These are phyloP conservation scores for Gortyna flavago DNA, from an alignment of 2,888 invertebrate species.

Conservation along the genomic window DNA sequence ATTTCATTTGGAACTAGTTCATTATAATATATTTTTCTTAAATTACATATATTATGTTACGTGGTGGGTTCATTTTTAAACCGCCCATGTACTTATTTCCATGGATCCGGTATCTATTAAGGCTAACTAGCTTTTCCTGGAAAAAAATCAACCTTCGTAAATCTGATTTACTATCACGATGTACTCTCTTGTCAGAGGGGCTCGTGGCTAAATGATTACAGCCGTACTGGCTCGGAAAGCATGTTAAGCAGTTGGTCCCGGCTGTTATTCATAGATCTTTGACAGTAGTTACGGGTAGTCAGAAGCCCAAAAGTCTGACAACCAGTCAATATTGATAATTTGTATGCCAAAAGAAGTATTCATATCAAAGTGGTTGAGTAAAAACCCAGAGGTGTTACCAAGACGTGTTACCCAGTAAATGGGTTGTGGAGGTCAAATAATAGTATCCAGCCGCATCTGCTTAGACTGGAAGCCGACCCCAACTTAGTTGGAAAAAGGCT, in stretches of 20 bases:
- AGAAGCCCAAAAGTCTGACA: background rate
- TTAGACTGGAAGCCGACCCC: background rate
- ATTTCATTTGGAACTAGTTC: slow-evolving; percentile 50
- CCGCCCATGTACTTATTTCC: background rate
- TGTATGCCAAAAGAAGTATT: too few species aligned
- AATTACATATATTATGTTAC: background rate
- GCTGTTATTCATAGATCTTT: background rate
- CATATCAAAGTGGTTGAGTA: too few species aligned
- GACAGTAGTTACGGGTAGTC: background rate
- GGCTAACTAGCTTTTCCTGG: background rate
- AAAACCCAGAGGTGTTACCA: too few species aligned
- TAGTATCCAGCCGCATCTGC: background rate
- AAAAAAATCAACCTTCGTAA: background rate
- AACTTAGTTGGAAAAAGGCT: background rate
- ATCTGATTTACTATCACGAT: background rate
- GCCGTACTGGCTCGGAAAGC: background rate
- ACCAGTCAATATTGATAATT: background rate
- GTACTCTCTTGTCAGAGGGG: background rate
- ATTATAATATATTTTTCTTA: background rate
- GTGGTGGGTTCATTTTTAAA: background rate
- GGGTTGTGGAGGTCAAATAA: background rate
- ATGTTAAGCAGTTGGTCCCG: background rate
- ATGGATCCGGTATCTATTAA: background rate
- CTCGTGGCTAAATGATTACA: background rate
- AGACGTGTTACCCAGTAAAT: background rate